A percentile compares a stretch with the other conserved stretches of the same genome.
phyloP scores from a whole-genome alignment of 2,113 vertebrate genomes.

The Pollimyrus isidori region DNA sequence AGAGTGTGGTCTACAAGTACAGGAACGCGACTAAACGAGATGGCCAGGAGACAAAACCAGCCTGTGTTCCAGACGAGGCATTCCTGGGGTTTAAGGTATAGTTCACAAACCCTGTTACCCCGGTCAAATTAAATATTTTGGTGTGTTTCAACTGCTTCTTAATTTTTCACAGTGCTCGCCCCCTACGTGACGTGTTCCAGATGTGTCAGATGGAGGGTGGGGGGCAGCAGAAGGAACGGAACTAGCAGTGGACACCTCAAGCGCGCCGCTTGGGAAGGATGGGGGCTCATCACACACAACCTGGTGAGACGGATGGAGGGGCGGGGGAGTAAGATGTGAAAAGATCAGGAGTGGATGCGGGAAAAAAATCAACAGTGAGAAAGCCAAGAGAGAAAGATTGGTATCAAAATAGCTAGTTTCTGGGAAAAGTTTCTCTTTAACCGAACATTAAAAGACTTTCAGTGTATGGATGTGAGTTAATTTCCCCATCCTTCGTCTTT shows the following conservation, averaged over 20 bases:
- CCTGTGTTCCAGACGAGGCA: conserved; percentile 34
- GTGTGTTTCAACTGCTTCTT: conserved; percentile 50
- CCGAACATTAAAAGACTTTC: not conserved
- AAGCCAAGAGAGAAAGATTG: not conserved
- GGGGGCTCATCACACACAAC: not conserved
- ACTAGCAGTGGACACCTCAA: not conserved
- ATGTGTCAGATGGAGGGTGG: conserved; percentile 36
- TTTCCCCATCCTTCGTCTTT: not conserved
- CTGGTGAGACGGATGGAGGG: too few species aligned
- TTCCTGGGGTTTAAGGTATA: conserved; percentile 43
- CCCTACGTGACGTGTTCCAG: conserved; percentile 49
- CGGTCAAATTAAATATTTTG: conserved; percentile 52
- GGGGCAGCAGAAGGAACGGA: not conserved
- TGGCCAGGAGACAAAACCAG: not conserved
- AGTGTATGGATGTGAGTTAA: not conserved
- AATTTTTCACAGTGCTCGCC: conserved; percentile 46
- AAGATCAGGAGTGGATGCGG: not conserved
- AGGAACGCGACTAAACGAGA: not conserved
- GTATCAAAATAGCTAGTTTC: not conserved
- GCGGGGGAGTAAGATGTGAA: not conserved
- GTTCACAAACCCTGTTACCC: conserved; percentile 47
- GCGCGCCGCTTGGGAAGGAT: not conserved
- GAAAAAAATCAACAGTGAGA: not conserved
- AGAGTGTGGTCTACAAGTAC: not conserved
- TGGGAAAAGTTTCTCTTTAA: not conserved